phyloP scores from a whole-genome alignment of 2,888 invertebrate species.

The Drosophila hawaiiensis region DNA sequence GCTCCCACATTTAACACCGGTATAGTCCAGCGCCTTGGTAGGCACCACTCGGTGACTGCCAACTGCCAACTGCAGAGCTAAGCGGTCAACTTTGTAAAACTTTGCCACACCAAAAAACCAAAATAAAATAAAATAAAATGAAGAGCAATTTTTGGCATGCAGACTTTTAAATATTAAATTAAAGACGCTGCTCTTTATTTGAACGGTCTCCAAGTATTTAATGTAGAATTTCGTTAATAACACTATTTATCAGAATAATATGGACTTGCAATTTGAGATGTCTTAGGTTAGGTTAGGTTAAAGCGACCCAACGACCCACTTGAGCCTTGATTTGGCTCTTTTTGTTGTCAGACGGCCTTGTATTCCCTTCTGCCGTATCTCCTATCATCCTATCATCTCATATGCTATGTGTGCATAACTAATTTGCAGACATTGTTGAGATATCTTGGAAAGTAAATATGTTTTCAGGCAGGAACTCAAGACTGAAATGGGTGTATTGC shows the following conservation, averaged over 20 bases:
- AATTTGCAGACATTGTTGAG: background rate
- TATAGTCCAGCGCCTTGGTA: slow-evolving; percentile 25
- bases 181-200: background rate
- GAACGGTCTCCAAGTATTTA: background rate
- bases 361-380: background rate
- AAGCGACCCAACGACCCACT: background rate
- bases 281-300: background rate
- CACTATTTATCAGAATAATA: background rate
- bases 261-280: background rate
- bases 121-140: background rate
- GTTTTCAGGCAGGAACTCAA: background rate
- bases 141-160: background rate
- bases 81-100: slow-evolving; percentile 48
- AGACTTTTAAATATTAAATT: background rate
- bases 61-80: slow-evolving; percentile 49
- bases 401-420: background rate
- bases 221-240: background rate
- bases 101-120: slow-evolving; percentile 19
- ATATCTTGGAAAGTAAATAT: background rate
- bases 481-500: background rate
- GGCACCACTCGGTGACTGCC: slow-evolving; percentile 1
- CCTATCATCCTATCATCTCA: no score
- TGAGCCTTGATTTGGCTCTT: background rate
- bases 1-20: slow-evolving; percentile 6
- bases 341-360: background rate